Evolutionary conservation across 2,113 vertebrate species (phyloP).

Genomic region (Zeus faber): DNA sequence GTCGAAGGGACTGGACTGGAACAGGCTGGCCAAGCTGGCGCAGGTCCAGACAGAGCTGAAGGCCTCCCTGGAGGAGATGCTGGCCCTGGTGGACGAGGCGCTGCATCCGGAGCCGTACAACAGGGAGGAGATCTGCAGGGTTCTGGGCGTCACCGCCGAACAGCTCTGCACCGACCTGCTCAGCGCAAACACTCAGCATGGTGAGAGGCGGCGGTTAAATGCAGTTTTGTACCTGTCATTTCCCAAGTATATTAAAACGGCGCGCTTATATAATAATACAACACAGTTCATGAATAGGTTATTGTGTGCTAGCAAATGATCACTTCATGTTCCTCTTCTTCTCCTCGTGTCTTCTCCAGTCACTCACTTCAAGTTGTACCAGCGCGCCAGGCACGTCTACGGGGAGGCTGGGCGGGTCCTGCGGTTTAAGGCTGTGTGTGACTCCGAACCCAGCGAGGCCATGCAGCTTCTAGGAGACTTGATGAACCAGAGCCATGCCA

Average conservation of each 20-base stretch:
- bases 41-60: conserved; percentile 83
- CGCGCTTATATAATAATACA: no score
- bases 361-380: conserved; percentile 84
- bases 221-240: neutral
- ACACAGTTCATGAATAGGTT: no score
- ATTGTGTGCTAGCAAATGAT: no score
- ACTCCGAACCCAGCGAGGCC: conserved; percentile 70
- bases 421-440: conserved; percentile 85
- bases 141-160: conserved; percentile 80
- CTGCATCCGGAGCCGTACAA: conserved; percentile 89
- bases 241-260: neutral
- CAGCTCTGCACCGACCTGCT: conserved; percentile 80
- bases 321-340: neutral
- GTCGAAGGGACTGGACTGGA: conserved; percentile 64
- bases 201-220: conserved; percentile 67
- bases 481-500: conserved; percentile 92
- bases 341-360: conserved; percentile 66
- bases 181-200: conserved; percentile 83
- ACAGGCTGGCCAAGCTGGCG: conserved; percentile 71
- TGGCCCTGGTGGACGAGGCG: conserved; percentile 80
- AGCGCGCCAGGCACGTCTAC: conserved; percentile 92
- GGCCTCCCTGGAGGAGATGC: conserved; percentile 85
- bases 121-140: conserved; percentile 85
- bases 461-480: conserved; percentile 84
- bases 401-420: conserved; percentile 88